A percentile compares a stretch with the other conserved stretches of the same genome.
Evolutionary conservation across 2,888 invertebrate genomes (phyloP).

Genomic region (Meiosimyza platycephala): DNA sequence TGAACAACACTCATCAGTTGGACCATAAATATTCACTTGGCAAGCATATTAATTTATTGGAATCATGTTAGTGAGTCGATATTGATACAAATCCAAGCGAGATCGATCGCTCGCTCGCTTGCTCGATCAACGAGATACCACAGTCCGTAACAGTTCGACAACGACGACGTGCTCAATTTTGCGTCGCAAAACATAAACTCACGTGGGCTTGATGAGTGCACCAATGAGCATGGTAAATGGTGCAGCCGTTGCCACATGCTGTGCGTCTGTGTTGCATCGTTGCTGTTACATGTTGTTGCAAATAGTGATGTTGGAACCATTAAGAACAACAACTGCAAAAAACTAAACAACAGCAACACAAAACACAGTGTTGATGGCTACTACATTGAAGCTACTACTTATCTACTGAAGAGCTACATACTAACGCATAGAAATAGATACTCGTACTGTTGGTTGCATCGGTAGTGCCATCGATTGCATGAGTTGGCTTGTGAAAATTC

Average conservation of each 20-base stretch:
- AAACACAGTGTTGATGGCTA: conserved; percentile 53
- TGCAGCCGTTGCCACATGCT: conserved; percentile 41
- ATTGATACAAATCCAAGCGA: conserved; percentile 66
- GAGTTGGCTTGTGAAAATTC: conserved; percentile 50
- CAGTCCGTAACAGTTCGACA: conserved; percentile 1
- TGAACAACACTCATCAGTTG: conserved; percentile 41
- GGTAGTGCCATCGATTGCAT: conserved; percentile 47
- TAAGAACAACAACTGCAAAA: conserved; percentile 11
- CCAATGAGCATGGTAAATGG: neutral
- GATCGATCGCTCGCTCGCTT: conserved; percentile 61
- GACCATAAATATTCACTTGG: conserved; percentile 41
- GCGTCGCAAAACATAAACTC: conserved; percentile 43
- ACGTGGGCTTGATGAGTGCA: conserved; percentile 43
- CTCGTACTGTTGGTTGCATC: conserved; percentile 6
- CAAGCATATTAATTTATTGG: conserved; percentile 66
- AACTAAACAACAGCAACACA: conserved; percentile 22
- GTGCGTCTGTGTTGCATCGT: conserved; percentile 43
- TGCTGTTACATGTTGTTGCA: conserved; percentile 31
- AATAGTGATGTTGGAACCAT: conserved; percentile 32
- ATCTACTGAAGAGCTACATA: conserved; percentile 25
- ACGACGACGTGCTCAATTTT: conserved; percentile 40
- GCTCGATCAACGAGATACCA: conserved; percentile 39
- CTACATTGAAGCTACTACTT: conserved; percentile 48
- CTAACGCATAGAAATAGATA: conserved; percentile 35
- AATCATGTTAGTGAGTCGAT: conserved; percentile 67